These are phyloP conservation scores for Arremon brunneinucha DNA, from an alignment of 2,797 vertebrate genomes.

Conservation along the genomic window DNA sequence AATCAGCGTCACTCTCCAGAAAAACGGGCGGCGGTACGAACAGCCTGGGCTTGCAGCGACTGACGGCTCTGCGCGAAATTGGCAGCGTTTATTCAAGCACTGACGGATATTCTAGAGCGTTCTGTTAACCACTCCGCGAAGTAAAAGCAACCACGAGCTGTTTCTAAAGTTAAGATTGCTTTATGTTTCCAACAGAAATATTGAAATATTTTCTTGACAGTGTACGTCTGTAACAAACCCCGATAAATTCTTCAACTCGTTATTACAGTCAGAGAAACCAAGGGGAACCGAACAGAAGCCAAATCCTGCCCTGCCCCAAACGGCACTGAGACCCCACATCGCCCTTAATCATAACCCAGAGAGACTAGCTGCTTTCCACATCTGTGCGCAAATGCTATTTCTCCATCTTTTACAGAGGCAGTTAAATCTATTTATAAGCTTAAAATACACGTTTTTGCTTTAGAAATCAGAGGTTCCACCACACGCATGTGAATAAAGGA, in stretches of 20 bases:
- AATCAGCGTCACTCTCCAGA: neutral
- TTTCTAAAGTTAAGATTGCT: neutral
- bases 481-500: neutral
- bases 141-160: neutral
- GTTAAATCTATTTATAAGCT: neutral
- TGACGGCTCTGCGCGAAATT: neutral
- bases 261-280: neutral
- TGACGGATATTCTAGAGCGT: neutral
- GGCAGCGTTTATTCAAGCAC: neutral
- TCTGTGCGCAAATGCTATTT: rapidly evolving
- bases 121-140: neutral
- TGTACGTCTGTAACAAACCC: rapidly evolving
- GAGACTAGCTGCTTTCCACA: rapidly evolving
- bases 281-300: neutral
- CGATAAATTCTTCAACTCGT: neutral
- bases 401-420: neutral
- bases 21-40: rapidly evolving
- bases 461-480: rapidly evolving
- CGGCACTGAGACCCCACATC: neutral
- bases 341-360: neutral
- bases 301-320: neutral
- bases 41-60: neutral
- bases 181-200: neutral
- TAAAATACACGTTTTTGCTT: neutral
- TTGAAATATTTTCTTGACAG: neutral